Conservation (phyloP, 2,797 vertebrate genomes). For the Rhadinocentrus ornatus region DNA sequence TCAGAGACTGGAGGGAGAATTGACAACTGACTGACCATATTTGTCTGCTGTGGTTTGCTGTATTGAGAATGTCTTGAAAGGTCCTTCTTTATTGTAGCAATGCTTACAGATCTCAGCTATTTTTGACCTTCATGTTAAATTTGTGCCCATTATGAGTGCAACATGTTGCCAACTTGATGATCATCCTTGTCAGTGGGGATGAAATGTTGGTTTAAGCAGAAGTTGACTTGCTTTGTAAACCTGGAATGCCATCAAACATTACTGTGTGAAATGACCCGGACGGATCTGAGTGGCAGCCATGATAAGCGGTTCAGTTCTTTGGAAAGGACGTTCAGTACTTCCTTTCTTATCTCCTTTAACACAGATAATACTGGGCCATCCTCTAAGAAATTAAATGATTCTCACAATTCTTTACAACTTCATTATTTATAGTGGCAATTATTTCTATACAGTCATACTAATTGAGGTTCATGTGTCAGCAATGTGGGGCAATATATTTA, state of each 20-base stretch:
- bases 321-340: not conserved
- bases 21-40: too few species aligned
- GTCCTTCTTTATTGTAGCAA: not conserved
- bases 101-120: not conserved
- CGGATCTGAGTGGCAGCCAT: conserved; percentile 7
- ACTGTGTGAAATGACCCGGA: conserved; percentile 4
- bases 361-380: not conserved
- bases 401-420: not conserved
- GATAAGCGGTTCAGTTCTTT: conserved; percentile 3
- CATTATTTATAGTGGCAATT: not conserved
- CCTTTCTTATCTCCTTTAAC: not conserved
- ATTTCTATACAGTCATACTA: not conserved
- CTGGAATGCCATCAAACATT: not conserved
- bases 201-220: conserved; percentile 6
- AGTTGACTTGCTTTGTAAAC: not conserved
- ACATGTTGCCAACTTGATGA: not conserved
- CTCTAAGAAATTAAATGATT: not conserved
- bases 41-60: not conserved
- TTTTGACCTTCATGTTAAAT: not conserved
- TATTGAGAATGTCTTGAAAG: not conserved
- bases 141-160: not conserved
- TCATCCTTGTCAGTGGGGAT: not conserved
- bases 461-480: not conserved
- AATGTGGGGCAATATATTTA: not conserved
- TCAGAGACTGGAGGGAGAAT: too few species aligned